phyloP scores from a whole-genome alignment of 2,888 invertebrate species.

The Cantharis lateralis region DNA sequence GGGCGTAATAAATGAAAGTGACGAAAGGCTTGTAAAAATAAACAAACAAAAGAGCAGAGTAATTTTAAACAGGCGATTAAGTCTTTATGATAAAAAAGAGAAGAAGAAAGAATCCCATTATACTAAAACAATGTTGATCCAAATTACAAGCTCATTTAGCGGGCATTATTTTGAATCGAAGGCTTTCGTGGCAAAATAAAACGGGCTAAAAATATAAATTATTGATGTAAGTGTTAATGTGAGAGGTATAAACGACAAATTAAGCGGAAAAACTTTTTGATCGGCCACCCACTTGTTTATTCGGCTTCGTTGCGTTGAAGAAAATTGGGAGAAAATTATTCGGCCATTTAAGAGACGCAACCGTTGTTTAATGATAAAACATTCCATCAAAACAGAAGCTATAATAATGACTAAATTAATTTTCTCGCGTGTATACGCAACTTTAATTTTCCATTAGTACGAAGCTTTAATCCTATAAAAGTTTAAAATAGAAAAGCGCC shows the following conservation, averaged over 20 bases:
- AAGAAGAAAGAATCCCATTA: background rate
- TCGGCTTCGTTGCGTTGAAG: slow-evolving; percentile 28
- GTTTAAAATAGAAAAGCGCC: slow-evolving; percentile 26
- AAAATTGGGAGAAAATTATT: slow-evolving; percentile 29
- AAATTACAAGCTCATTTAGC: background rate
- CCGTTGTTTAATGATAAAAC: slow-evolving; percentile 40
- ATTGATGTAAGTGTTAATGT: background rate
- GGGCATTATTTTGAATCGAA: background rate
- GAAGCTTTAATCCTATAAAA: slow-evolving; percentile 29
- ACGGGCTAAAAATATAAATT: background rate
- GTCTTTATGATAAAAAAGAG: background rate
- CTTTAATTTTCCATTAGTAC: slow-evolving; percentile 38
- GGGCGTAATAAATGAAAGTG: background rate
- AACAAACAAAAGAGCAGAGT: background rate
- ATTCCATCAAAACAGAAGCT: slow-evolving; percentile 37
- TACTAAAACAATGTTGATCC: background rate
- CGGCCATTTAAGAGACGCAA: slow-evolving; percentile 31
- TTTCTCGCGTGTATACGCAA: slow-evolving; percentile 36
- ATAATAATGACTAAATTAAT: slow-evolving; percentile 36
- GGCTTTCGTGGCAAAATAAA: background rate
- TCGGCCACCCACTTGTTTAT: slow-evolving; percentile 19
- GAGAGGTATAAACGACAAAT: slow-evolving; percentile 30
- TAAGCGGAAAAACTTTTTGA: slow-evolving; percentile 42
- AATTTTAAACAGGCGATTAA: background rate
- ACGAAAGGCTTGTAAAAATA: background rate